phyloP scores from a whole-genome alignment of 1,140 invertebrate genomes.

The Plodia interpunctella region DNA sequence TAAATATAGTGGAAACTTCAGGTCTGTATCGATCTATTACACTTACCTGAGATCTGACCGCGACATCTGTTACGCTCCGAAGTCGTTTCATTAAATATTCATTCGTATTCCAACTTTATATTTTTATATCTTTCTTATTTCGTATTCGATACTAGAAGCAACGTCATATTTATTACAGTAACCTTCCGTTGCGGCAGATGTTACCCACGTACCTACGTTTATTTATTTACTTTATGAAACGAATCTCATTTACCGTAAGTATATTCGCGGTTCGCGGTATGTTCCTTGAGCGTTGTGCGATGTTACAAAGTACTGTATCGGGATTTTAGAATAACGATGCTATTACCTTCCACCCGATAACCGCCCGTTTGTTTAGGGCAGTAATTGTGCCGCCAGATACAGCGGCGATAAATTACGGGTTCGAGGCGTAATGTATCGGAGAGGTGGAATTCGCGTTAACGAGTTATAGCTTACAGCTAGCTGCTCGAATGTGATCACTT shows the following conservation, averaged over 20 bases:
- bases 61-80: constrained; percentile 12
- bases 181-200: constrained; percentile 22
- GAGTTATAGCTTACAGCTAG: constrained; percentile 24
- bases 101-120: constrained; percentile 34
- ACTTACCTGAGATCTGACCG: constrained; percentile 10
- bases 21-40: neutral
- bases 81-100: constrained; percentile 27
- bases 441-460: constrained; percentile 37
- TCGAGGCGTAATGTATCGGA: constrained; percentile 42
- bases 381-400: constrained; percentile 48
- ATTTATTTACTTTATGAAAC: constrained; percentile 3
- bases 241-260: constrained; percentile 3
- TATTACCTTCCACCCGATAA: constrained; percentile 31
- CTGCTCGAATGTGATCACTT: neutral
- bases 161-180: constrained; percentile 40
- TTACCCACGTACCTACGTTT: constrained; percentile 9
- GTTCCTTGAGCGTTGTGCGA: neutral
- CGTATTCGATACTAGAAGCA: constrained; percentile 39
- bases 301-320: neutral
- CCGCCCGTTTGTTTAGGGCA: constrained; percentile 43
- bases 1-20: neutral
- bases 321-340: constrained; percentile 23
- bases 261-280: neutral
- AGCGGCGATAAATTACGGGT: constrained; percentile 47
- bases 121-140: constrained; percentile 44